Conservation (phyloP, 2,888 invertebrate species). For the Eilema caniola region DNA sequence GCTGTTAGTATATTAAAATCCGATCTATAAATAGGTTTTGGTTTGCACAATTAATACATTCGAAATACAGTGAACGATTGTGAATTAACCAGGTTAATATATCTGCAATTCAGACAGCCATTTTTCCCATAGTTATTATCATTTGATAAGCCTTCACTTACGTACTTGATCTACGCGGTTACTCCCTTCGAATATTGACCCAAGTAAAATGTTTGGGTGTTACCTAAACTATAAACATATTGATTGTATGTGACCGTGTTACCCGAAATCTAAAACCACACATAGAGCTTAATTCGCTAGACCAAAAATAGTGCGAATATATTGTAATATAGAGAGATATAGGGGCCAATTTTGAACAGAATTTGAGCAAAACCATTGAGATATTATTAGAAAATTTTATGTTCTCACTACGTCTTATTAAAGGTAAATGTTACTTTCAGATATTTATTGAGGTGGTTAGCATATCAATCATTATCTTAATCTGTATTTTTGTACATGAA, state of each 20-base stretch:
- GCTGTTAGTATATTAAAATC: too few species aligned
- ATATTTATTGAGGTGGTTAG: conserved; percentile 7
- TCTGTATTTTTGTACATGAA: conserved; percentile 25
- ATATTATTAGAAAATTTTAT: too few species aligned
- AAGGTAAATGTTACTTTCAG: background rate
- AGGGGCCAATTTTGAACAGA: background rate
- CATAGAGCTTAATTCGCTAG: background rate
- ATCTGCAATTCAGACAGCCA: too few species aligned
- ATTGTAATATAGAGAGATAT: too few species aligned
- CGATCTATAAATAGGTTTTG: too few species aligned
- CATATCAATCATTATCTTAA: conserved; percentile 21
- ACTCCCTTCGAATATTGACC: background rate
- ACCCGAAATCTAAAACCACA: background rate
- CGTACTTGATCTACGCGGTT: background rate
- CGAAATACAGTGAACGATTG: too few species aligned
- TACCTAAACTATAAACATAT: background rate
- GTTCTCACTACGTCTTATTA: background rate
- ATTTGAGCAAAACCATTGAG: background rate
- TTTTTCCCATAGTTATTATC: too few species aligned
- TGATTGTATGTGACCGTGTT: background rate
- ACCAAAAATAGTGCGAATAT: background rate
- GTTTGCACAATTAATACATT: too few species aligned
- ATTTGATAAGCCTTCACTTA: too few species aligned
- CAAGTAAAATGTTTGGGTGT: too few species aligned
- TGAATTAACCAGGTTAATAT: too few species aligned